Conservation (phyloP, 2,888 invertebrate species). For the Chloromyia formosa region DNA sequence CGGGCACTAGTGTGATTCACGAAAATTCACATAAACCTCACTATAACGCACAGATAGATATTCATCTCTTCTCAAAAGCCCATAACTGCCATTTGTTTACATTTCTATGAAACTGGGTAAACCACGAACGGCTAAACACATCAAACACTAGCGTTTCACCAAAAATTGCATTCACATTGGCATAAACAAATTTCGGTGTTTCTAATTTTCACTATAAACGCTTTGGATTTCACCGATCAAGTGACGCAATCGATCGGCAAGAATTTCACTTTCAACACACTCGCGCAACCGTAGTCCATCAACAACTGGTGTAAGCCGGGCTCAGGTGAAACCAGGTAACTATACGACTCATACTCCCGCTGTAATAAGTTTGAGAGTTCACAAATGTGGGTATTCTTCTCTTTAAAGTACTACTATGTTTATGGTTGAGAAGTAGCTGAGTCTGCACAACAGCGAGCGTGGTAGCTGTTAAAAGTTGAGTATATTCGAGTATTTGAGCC, state of each 20-base stretch:
- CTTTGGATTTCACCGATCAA: background rate
- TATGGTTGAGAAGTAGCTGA: background rate
- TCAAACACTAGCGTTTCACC: constrained; percentile 11
- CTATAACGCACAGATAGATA: background rate
- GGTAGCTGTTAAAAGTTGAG: too few relatives aligned
- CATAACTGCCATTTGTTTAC: background rate
- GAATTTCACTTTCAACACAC: background rate
- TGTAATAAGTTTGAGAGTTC: background rate
- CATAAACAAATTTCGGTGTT: background rate
- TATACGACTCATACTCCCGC: background rate
- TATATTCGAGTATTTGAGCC: background rate
- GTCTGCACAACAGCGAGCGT: constrained; percentile 24
- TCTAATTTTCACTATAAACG: constrained; percentile 9
- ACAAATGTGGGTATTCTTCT: background rate
- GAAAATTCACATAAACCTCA: constrained; percentile 18
- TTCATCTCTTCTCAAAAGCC: background rate
- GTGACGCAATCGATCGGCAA: background rate
- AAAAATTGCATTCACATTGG: background rate
- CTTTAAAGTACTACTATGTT: too few relatives aligned
- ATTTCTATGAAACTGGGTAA: background rate
- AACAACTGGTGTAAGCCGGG: constrained; percentile 18
- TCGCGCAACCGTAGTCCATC: constrained; percentile 35
- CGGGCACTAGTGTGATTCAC: background rate
- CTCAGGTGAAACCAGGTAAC: constrained; percentile 12
- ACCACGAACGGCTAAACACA: background rate